Percentiles rank a stretch among this genome's conserved stretches.
Evolutionary conservation across 2,113 vertebrate species (phyloP).

Genomic region (Thalassarche chlororhynchos): DNA sequence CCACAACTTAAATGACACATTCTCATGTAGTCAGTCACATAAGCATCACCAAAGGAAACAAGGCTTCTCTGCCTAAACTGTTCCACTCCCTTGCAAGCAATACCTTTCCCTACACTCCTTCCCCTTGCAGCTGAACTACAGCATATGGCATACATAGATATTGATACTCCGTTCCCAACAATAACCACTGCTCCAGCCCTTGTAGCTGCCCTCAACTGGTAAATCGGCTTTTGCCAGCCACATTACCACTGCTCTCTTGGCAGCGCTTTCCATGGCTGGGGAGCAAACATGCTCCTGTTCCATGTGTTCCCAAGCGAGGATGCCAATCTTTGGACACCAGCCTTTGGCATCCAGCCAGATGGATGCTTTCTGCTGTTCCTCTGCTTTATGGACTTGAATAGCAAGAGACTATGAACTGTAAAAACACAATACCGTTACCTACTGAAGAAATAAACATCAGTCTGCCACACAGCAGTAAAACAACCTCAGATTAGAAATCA

Average conservation of each 20-base stretch:
- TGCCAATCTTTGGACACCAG: conserved; percentile 43
- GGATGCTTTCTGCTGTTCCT: neutral
- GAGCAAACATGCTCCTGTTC: neutral
- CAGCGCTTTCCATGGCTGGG: neutral
- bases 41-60: neutral
- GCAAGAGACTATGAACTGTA: neutral
- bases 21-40: neutral
- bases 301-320: neutral
- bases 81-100: neutral
- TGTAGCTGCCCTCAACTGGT: neutral
- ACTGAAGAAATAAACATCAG: neutral
- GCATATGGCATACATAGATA: neutral
- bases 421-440: neutral
- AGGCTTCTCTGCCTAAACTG: neutral
- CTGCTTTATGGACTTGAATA: neutral
- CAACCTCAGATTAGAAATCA: neutral
- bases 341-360: conserved; percentile 3
- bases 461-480: neutral
- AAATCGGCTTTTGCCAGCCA: neutral
- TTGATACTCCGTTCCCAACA: neutral
- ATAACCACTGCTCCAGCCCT: neutral
- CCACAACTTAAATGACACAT: neutral
- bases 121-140: neutral
- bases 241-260: neutral
- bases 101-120: neutral